Conservation (phyloP, 2,113 vertebrate genomes). For the Prinia subflava region DNA sequence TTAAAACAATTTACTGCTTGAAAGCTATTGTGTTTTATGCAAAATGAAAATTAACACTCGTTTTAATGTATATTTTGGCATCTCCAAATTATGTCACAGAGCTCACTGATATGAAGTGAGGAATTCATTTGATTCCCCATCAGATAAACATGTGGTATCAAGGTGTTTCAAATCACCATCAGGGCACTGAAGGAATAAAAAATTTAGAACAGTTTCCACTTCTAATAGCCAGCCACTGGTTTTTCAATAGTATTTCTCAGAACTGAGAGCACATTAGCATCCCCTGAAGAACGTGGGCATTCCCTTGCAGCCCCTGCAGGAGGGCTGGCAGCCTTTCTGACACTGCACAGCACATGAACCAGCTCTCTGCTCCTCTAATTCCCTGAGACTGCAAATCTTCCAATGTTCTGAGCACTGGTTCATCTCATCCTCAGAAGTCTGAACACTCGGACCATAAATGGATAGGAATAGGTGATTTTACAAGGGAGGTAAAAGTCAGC, state of each 20-base stretch:
- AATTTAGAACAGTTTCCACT: neutral
- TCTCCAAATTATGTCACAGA: neutral
- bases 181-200: neutral
- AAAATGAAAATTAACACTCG: neutral
- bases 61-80: neutral
- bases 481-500: neutral
- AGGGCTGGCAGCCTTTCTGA: neutral
- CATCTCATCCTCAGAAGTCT: neutral
- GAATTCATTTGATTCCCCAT: neutral
- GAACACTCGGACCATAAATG: neutral
- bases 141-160: neutral
- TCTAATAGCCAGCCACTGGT: neutral
- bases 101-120: neutral
- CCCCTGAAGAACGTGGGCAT: fast-evolving
- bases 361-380: neutral
- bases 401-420: neutral
- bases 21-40: neutral
- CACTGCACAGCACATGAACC: fast-evolving
- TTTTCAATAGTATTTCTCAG: neutral
- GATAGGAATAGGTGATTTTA: neutral
- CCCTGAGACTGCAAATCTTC: neutral
- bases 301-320: neutral
- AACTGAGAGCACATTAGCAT: fast-evolving
- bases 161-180: neutral
- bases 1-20: neutral